Evolutionary conservation across 2,113 vertebrate species (phyloP), one percentile per base, ranked within the genome.

Genomic region (Pedetes capensis): DNA sequence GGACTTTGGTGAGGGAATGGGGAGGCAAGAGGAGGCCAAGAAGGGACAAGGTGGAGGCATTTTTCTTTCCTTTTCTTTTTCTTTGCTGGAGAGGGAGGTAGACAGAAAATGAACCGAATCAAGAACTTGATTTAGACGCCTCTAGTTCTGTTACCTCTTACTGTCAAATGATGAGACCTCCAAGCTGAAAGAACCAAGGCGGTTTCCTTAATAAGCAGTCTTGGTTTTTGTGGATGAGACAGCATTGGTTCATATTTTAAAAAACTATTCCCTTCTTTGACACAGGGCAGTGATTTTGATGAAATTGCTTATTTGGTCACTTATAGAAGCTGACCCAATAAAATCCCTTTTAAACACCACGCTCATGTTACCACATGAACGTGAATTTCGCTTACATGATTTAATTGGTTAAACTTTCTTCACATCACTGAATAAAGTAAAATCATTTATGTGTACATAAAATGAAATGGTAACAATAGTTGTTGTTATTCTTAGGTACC

Each of bases 181-280:
- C 4, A 39, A 6, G 23, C 23, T 0, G 34, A 6, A 37, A 42
- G 47, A 39, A 37, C 6, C 4, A 0, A 20, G 34, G 20, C 64
- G 0, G 1, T 9, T 39, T 39, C n/a, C 13, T n/a, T n/a, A n/a
- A 2, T 64, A 0, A 11, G 23, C 0, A 6, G 5, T 18, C 34
- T 66, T 71, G 1, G 32, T 14, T 10, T 63, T 29, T 29, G 20
- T 20, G 10, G 25, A 14, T 0, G 0, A 66, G 64, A 47, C 23
- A 16, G 2, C 8, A 63, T 49, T 3, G 1, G 63, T 42, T 44
- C 6, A 0, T n/a, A 1, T 10, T 61, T 79, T n/a, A 57, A 64
- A n/a, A 74, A 63, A 4, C 18, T 0, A 1, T 53, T 37, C 7
- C 39, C 68, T 47, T 0, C 0, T 8, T 55, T 49, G 81, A 8